A percentile compares a stretch with the other conserved stretches of the same genome.
Evolutionary conservation across 2,113 vertebrate genomes (phyloP).

Genomic region (Arizona elegans): DNA sequence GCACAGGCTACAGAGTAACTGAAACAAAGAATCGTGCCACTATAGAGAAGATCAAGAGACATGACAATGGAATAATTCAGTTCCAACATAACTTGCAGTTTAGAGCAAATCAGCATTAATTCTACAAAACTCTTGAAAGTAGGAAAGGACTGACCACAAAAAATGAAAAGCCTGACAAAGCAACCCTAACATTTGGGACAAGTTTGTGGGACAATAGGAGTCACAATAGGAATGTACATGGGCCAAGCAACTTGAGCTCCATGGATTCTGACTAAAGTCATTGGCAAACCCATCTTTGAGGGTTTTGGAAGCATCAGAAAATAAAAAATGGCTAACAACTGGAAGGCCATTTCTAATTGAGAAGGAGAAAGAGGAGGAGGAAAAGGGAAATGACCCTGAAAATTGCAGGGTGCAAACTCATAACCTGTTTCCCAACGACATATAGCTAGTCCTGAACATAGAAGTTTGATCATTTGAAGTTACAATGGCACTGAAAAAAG

Average conservation of each 20-base stretch:
- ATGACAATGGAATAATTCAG: background rate
- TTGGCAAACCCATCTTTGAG: background rate
- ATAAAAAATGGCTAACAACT: background rate
- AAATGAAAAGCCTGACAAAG: background rate
- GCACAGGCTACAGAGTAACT: background rate
- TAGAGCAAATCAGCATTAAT: background rate
- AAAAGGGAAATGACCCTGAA: background rate
- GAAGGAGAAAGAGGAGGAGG: background rate
- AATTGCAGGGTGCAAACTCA: background rate
- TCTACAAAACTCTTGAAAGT: background rate
- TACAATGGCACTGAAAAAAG: background rate
- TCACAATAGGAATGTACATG: background rate
- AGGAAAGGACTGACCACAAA: background rate
- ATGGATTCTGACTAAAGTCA: background rate
- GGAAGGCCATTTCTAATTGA: background rate
- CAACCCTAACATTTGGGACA: background rate
- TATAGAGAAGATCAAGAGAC: background rate
- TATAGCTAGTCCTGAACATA: background rate
- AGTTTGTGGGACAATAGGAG: background rate
- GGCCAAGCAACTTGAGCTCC: background rate
- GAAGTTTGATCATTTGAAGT: background rate
- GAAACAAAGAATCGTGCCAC: background rate
- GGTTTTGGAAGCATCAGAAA: background rate
- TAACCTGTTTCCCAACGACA: background rate
- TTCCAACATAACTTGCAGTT: background rate